These are phyloP conservation scores for Oscheius sp. DNA, from an alignment of 2,888 invertebrate species.

Conservation along the genomic window DNA sequence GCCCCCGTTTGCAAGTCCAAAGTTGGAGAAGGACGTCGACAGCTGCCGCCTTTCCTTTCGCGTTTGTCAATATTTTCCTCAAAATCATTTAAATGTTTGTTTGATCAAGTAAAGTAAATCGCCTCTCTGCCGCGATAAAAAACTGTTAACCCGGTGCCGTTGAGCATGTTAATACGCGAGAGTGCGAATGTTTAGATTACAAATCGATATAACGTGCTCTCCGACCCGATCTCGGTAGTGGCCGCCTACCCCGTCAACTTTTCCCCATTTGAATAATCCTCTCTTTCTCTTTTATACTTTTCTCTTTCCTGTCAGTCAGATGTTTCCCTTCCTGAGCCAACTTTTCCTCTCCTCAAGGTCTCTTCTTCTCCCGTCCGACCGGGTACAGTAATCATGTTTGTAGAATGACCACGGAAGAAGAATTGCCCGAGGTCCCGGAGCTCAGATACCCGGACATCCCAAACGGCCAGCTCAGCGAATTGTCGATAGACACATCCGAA, in stretches of 20 bases:
- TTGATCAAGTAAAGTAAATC: neutral
- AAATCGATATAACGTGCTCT: neutral
- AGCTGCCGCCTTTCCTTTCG: neutral
- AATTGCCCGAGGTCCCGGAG: constrained; percentile 13
- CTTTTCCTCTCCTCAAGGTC: constrained; percentile 5
- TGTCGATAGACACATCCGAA: constrained; percentile 11
- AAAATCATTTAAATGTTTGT: neutral
- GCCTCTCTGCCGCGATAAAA: neutral
- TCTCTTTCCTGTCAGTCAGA: neutral
- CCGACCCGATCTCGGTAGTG: neutral
- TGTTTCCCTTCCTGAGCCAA: constrained; percentile 5
- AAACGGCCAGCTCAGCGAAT: constrained; percentile 11
- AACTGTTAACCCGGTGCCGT: neutral
- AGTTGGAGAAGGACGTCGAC: neutral
- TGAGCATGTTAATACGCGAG: constrained; percentile 14
- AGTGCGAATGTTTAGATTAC: constrained; percentile 26
- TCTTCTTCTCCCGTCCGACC: neutral
- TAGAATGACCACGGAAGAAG: constrained; percentile 23
- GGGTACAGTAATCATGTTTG: constrained; percentile 4
- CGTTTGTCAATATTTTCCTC: neutral
- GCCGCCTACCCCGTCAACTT: neutral
- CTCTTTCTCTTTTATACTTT: neutral
- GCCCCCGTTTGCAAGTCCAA: neutral
- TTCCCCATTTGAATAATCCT: constrained; percentile 2
- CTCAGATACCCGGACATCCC: neutral